Percentiles rank a stretch among this genome's conserved stretches.
These are phyloP conservation scores for Oncorhynchus mykiss DNA, from an alignment of 2,113 vertebrate species.

Conservation along the genomic window DNA sequence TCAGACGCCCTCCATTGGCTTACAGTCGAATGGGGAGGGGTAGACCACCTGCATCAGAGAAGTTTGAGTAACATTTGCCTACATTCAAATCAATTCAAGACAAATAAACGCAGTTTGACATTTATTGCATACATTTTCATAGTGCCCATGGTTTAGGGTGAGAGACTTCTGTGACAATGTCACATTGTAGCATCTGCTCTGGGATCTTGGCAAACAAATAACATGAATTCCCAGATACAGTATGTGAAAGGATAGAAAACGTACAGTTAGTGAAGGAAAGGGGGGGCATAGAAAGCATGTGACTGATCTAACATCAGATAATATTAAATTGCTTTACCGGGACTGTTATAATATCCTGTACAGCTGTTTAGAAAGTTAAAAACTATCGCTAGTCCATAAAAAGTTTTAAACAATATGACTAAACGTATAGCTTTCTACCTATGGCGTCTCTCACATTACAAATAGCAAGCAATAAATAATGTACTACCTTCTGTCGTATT, in stretches of 20 bases:
- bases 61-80: background rate
- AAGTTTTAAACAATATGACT: background rate
- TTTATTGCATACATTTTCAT: no score
- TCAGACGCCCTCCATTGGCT: slow-evolving; percentile 15
- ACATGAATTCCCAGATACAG: no score
- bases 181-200: no score
- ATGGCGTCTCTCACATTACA: background rate
- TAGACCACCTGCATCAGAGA: background rate
- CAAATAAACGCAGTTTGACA: background rate
- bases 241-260: background rate
- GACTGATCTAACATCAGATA: background rate
- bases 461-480: background rate
- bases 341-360: background rate
- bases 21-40: background rate
- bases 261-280: background rate
- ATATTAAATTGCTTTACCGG: background rate
- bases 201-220: no score
- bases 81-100: background rate
- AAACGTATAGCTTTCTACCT: background rate
- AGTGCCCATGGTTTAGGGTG: no score
- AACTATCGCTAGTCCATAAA: background rate
- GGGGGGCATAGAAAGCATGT: background rate
- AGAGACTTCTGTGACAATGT: no score
- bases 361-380: background rate
- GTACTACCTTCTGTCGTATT: background rate